Percentiles rank a stretch among this genome's conserved stretches.
These are phyloP conservation scores for Aurelia sp. DNA, from an alignment of 30 jellyfish, hydroid and myxozoan species.

Conservation along the genomic window DNA sequence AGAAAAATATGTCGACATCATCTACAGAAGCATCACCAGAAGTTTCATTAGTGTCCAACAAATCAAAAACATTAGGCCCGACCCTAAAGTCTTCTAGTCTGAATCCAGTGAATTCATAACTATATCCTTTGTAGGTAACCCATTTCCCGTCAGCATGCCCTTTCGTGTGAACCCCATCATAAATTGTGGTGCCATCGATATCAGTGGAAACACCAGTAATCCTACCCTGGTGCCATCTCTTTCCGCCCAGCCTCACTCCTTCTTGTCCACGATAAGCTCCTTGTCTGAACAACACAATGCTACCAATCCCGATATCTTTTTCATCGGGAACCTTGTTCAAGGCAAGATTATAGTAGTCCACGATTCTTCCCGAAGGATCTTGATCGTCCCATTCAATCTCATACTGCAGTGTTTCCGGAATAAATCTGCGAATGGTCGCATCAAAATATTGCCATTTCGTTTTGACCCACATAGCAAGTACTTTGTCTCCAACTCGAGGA, in stretches of 20 bases:
- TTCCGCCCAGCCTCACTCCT: constrained; percentile 56
- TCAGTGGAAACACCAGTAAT: constrained; percentile 20
- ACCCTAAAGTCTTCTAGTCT: constrained; percentile 53
- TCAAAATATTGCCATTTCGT: constrained; percentile 81
- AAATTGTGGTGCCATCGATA: constrained; percentile 13
- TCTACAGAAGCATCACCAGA: neutral
- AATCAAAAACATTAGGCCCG: constrained; percentile 83
- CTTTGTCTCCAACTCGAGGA: constrained; percentile 71
- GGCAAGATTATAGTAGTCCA: constrained; percentile 78
- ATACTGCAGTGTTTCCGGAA: constrained; percentile 37
- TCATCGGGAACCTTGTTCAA: constrained; percentile 56
- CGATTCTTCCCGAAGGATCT: constrained; percentile 82
- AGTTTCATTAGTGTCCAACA: constrained; percentile 13
- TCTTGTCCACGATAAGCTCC: constrained; percentile 48
- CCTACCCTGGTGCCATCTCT: constrained; percentile 78
- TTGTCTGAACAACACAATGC: constrained; percentile 68
- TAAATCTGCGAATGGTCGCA: constrained; percentile 58
- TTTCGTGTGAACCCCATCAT: constrained; percentile 70
- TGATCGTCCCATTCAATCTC: constrained; percentile 93
- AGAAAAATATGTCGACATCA: constrained; percentile 42
- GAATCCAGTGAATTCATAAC: constrained; percentile 25
- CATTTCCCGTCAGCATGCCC: constrained; percentile 76
- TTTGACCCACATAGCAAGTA: constrained; percentile 75
- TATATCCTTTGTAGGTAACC: constrained; percentile 55
- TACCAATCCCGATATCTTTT: constrained; percentile 69